A percentile compares a stretch with the other conserved stretches of the same genome.
These are phyloP conservation scores for Rhegmatorhina hoffmannsi DNA, from an alignment of 2,113 vertebrate species.

Conservation along the genomic window DNA sequence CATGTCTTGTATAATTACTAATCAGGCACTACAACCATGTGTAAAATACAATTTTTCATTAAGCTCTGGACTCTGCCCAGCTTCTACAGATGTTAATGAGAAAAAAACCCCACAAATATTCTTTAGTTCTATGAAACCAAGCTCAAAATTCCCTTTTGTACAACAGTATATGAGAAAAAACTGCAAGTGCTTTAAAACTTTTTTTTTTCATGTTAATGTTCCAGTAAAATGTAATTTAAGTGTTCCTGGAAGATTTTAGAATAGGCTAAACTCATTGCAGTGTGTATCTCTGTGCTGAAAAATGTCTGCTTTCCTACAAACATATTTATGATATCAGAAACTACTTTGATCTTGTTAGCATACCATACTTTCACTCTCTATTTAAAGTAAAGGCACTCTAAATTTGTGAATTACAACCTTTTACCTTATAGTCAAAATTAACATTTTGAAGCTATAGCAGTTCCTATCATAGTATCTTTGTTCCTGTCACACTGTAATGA, in stretches of 20 bases:
- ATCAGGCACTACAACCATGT: background rate
- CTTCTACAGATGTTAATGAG: background rate
- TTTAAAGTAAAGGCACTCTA: background rate
- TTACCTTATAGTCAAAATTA: background rate
- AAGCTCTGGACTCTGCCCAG: background rate
- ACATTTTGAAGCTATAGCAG: background rate
- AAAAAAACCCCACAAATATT: background rate
- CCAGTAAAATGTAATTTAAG: background rate
- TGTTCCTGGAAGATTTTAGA: background rate
- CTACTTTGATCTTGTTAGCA: background rate
- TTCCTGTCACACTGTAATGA: background rate
- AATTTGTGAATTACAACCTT: background rate
- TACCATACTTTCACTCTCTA: background rate
- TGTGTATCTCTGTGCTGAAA: background rate
- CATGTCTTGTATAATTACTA: background rate
- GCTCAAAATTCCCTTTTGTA: background rate
- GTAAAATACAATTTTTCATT: background rate
- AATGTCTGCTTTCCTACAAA: background rate
- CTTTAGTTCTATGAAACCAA: background rate
- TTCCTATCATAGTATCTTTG: background rate
- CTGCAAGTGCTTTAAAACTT: background rate
- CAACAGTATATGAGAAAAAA: background rate
- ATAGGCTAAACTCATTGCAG: background rate
- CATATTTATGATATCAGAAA: background rate
- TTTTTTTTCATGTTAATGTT: background rate